These are phyloP conservation scores for Notothenia coriiceps DNA, from an alignment of 2,113 vertebrate genomes.

Conservation along the genomic window DNA sequence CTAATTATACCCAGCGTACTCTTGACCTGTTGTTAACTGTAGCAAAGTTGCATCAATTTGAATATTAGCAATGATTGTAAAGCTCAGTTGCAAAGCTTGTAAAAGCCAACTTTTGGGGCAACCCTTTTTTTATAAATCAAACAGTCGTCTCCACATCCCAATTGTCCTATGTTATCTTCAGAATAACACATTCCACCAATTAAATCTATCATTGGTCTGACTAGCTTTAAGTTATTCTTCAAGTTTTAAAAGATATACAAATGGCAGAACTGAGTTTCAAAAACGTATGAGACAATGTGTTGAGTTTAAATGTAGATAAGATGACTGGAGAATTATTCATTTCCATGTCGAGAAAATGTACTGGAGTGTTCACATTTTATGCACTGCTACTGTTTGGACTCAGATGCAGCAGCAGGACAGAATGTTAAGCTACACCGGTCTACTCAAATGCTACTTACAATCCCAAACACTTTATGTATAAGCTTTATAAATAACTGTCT, in stretches of 20 bases:
- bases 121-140: background rate
- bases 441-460: too few relatives aligned
- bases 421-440: conserved; percentile 4
- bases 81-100: too few relatives aligned
- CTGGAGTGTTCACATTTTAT: conserved; percentile 18
- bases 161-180: background rate
- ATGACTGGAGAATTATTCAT: conserved; percentile 31
- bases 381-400: background rate
- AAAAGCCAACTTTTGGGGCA: too few relatives aligned
- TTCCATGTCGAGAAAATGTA: background rate
- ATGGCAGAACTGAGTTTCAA: background rate
- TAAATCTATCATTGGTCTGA: background rate
- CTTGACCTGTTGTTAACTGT: too few relatives aligned
- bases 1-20: too few relatives aligned
- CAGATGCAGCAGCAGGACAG: background rate
- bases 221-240: background rate
- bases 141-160: background rate
- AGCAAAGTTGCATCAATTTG: too few relatives aligned
- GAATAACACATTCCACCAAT: background rate
- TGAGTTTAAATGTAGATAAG: conserved; percentile 13
- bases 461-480: too few relatives aligned
- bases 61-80: too few relatives aligned
- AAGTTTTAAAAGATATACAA: conserved; percentile 10
- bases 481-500: background rate
- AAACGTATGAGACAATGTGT: conserved; percentile 3